phyloP scores from a whole-genome alignment of 2,797 vertebrate genomes.

The Pseudomugil gertrudae region DNA sequence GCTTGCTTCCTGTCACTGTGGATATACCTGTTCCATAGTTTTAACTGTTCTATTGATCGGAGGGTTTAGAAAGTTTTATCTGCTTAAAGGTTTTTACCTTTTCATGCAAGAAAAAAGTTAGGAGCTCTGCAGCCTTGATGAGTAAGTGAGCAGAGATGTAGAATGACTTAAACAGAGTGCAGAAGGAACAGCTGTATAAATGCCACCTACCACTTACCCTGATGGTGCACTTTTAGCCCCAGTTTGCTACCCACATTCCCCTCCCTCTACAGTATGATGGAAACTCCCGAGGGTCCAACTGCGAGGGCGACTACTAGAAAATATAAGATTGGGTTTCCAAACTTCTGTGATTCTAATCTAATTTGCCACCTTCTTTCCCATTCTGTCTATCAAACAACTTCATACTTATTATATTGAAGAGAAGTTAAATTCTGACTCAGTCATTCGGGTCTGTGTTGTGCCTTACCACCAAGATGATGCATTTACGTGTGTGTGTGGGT shows the following conservation, averaged over 20 bases:
- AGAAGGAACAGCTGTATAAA: conserved; percentile 40
- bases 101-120: not conserved
- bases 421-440: conserved; percentile 16
- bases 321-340: conserved; percentile 48
- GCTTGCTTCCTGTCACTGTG: conserved; percentile 1
- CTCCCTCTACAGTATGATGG: conserved; percentile 65
- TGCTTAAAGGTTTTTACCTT: not conserved
- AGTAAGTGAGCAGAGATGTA: conserved; percentile 29
- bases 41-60: not conserved
- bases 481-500: conserved; percentile 1
- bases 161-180: conserved; percentile 39
- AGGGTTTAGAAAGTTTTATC: not conserved
- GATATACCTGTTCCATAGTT: not conserved
- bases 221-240: conserved; percentile 59
- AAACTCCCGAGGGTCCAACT: conserved; percentile 65
- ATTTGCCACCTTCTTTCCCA: conserved; percentile 8
- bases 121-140: conserved; percentile 29
- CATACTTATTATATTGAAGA: conserved; percentile 23
- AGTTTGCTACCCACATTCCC: conserved; percentile 72
- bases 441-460: conserved; percentile 13
- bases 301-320: conserved; percentile 61
- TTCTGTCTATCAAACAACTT: conserved; percentile 25
- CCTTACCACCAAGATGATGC: conserved; percentile 8
- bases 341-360: conserved; percentile 22
- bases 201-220: conserved; percentile 61